Base-by-base conservation (phyloP, 2,113 vertebrate species). In the Hippocampus guttulatus region DNA sequence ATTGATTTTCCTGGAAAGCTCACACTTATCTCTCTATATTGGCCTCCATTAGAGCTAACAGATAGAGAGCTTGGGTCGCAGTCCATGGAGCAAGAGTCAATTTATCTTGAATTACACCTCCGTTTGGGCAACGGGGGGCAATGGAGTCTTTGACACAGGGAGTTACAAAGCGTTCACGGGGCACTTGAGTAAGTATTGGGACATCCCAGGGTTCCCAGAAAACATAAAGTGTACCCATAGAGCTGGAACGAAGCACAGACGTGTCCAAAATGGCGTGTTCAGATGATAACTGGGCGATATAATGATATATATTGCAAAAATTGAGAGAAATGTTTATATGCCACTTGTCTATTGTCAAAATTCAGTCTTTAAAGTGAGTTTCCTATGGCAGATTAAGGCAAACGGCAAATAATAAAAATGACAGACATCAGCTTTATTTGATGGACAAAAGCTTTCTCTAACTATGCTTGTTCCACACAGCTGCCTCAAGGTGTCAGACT, bases 1-100 rank as follows among this genome's bases (percentile, higher is more conserved):
- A 92, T 93, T 93, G 92, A 93, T 93, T 93, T 83, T 91, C 85
- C 71, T 69, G 75, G 88, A 81, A 85, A 78, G 81, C 72, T 14
- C 87, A 86, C 88, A 90, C 84, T 93, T 91, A 90, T 85, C 87
- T 88, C 87, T 88, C 81, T 90, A 90, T 90, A 91, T 89, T 90
- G 90, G 85, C 77, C 87, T 91, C 89, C 81, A 91, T 90, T 91
- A 91, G 69, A 45, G 49, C 79, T 81, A 85, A 84, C 80, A 88
- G 81, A 85, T 76, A 47, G 33, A 40, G 81, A 84, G 86, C 74
- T 75, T 80, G 79, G 80, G 80, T 72, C 68, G 64, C 77, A 67
- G 85, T 84, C 81, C 69, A 84, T 88, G 90, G 76, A 83, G 82
- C 68, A 71, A 73, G 79, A 79, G 85, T 91, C 90, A 89, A 87